phyloP scores from a whole-genome alignment of 53 echinoderm and acorn worm species.

The Hippasteria phrygiana region DNA sequence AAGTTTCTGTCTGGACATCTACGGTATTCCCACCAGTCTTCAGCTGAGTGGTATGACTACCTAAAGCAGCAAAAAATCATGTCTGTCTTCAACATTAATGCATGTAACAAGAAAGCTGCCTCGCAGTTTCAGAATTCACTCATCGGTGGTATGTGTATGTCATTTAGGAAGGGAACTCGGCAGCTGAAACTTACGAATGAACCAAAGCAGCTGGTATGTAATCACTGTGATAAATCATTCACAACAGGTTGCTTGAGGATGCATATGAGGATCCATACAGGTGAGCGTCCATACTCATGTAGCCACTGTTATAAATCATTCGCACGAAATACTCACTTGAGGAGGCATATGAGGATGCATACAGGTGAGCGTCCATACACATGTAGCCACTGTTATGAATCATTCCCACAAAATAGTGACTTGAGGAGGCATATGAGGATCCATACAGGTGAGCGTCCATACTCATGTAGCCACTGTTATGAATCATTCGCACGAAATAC shows the following conservation, averaged over 20 bases:
- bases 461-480: conserved; percentile 5
- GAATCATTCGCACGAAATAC: background rate
- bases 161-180: background rate
- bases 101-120: conserved; percentile 29
- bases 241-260: background rate
- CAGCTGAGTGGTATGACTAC: conserved; percentile 41
- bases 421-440: conserved; percentile 12
- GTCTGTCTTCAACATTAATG: conserved; percentile 9
- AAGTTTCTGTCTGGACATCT: conserved; percentile 27
- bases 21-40: background rate
- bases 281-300: no score
- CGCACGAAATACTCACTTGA: no score
- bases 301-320: no score
- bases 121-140: conserved; percentile 30
- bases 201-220: background rate
- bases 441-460: background rate
- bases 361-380: conserved; percentile 56
- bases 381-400: conserved; percentile 49
- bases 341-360: conserved; percentile 27
- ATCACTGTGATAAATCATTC: background rate
- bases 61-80: background rate
- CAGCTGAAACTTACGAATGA: background rate
- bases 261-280: no score
- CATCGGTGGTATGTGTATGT: background rate
- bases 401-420: conserved; percentile 47